Evolutionary conservation across 2,888 invertebrate species (phyloP).

Genomic region (Rhamnusium bicolor): DNA sequence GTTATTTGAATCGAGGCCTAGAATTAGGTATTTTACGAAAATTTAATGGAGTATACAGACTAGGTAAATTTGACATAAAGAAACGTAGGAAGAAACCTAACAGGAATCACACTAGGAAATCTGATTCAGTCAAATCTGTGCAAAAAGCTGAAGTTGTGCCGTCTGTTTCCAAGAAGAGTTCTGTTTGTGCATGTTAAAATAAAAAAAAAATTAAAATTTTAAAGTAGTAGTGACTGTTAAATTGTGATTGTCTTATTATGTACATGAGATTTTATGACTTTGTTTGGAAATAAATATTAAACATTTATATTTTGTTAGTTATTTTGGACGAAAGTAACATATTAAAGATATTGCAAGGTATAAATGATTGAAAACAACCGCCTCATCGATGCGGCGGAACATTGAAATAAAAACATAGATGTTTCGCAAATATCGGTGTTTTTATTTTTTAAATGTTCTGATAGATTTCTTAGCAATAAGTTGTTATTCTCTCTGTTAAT

Average conservation of each 20-base stretch:
- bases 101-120: constrained; percentile 19
- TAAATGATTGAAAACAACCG: too few species aligned
- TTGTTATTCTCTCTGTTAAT: too few species aligned
- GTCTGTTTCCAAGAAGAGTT: constrained; percentile 19
- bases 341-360: too few species aligned
- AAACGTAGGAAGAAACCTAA: constrained; percentile 35
- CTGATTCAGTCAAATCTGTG: not conserved
- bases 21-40: constrained; percentile 54
- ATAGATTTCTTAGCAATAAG: too few species aligned
- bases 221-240: not conserved
- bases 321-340: too few species aligned
- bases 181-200: constrained; percentile 29
- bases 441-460: too few species aligned
- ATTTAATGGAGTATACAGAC: constrained; percentile 44
- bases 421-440: too few species aligned
- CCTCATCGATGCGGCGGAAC: too few species aligned
- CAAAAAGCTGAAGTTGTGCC: not conserved
- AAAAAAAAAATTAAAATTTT: not conserved
- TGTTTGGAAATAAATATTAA: not conserved
- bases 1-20: constrained; percentile 50
- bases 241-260: not conserved
- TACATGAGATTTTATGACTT: not conserved
- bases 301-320: too few species aligned
- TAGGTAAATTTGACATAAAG: constrained; percentile 46
- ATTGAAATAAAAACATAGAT: too few species aligned